Base-by-base conservation (phyloP, 2,888 invertebrate genomes). In the Lobophora halterata region DNA sequence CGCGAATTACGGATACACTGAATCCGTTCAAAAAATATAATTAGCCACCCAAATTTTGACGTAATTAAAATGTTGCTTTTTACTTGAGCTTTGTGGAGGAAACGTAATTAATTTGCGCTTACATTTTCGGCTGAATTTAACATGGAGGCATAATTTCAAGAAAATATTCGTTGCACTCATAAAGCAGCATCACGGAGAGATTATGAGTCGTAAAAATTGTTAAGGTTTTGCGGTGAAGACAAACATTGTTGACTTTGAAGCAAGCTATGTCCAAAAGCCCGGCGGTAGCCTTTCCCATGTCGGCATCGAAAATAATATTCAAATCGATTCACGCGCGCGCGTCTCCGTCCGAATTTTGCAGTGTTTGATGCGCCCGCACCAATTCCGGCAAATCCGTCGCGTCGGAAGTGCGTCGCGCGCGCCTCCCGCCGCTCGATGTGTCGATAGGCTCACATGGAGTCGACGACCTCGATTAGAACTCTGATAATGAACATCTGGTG, bases 341-440 rank as follows among this genome's bases (percentile, higher is more conserved):
- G 71, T 65, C 77, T 68, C 73, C 71, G 80, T 79, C 85, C 85
- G 82, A 87, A 87, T 79, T 87, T 86, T 67, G 86, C 85, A 71
- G 69, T 74, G 76, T 87, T 87, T 87, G 87, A 86, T 79, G 86
- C 81, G 83, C 80, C 86, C 82, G 83, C 83, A 71, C 71, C 85
- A 83, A 83, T 87, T 87, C 87, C 83, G 85, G 85, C 86, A 85
- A 87, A 86, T 87, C 85, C 85, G 87, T 85, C 85, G 79, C 81
- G 82, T 86, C 87, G 87, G 87, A 87, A 86, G 85, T 86, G 73
- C 71, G 80, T 77, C 75, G 77, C 76, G 77, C 74, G 79, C 76
- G 80, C 75, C 72, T 60, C 66, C 58, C 65, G 68, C 66, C 70
- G 66, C 68, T 67, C 75, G 79, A 80, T 79, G 71, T 78, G 65